These are phyloP conservation scores for Pseudochaenichthys georgianus DNA, from an alignment of 2,797 vertebrate species.

Conservation along the genomic window DNA sequence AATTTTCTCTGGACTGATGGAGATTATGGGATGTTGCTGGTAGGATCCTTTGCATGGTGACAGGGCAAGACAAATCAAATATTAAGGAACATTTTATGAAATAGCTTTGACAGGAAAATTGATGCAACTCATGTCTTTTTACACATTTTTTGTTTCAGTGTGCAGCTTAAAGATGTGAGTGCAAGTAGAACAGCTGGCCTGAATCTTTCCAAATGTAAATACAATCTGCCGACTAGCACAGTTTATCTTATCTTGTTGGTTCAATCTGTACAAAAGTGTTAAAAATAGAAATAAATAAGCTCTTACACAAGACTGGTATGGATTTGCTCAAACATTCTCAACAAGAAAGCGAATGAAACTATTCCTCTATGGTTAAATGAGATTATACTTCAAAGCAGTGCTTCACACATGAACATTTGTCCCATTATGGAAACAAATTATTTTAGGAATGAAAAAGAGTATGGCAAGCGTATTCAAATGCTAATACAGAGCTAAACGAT, in stretches of 20 bases:
- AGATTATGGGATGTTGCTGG: constrained; percentile 20
- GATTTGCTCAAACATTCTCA: neutral
- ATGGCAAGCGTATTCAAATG: neutral
- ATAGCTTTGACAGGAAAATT: neutral
- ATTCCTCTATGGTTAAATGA: neutral
- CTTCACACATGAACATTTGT: neutral
- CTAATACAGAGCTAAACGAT: neutral
- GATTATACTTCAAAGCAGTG: neutral
- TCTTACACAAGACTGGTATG: neutral
- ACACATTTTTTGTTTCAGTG: too few relatives aligned
- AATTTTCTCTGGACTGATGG: constrained; percentile 27
- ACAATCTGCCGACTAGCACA: neutral
- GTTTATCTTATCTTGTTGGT: neutral
- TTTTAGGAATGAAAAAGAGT: constrained; percentile 14
- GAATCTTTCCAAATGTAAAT: neutral
- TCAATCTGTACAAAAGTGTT: neutral
- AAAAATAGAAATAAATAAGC: neutral
- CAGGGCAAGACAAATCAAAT: neutral
- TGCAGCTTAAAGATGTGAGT: too few relatives aligned
- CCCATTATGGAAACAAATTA: neutral
- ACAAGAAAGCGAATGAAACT: neutral
- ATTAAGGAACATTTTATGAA: neutral
- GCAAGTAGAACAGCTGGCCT: too few relatives aligned
- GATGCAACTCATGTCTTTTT: neutral
- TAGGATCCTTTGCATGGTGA: constrained; percentile 8